These are phyloP conservation scores for Nyleta sp. DNA, from an alignment of 2,888 invertebrate species.

Conservation along the genomic window DNA sequence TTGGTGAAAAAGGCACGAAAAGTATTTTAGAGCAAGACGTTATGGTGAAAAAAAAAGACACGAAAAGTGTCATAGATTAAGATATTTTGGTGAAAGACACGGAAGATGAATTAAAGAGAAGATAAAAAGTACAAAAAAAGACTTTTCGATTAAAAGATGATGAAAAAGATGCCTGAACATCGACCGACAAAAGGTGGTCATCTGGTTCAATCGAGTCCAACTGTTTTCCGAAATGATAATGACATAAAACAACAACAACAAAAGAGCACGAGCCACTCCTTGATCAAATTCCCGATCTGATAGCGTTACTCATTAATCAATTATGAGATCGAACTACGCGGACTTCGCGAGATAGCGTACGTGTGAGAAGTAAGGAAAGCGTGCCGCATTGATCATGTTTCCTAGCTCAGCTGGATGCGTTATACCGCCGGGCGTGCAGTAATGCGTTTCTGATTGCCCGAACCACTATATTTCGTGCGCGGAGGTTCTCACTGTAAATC, in stretches of 20 bases:
- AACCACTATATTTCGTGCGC: slow-evolving; percentile 70
- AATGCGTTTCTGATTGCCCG: slow-evolving; percentile 81
- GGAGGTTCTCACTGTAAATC: slow-evolving; percentile 59
- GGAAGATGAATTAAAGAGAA: no score
- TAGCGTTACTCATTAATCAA: slow-evolving; percentile 49
- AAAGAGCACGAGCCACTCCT: slow-evolving; percentile 21
- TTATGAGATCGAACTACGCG: slow-evolving; percentile 40
- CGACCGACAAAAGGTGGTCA: no score
- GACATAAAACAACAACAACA: not conserved
- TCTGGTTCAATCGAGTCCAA: slow-evolving; percentile 20
- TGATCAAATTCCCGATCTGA: slow-evolving; percentile 37
- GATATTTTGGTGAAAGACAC: no score
- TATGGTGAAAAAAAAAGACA: no score
- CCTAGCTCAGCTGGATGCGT: slow-evolving; percentile 77
- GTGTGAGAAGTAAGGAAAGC: slow-evolving; percentile 49
- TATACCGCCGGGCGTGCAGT: slow-evolving; percentile 75
- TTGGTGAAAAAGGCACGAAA: no score
- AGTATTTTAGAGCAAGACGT: no score
- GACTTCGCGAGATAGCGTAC: slow-evolving; percentile 39
- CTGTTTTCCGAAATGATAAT: slow-evolving; percentile 28
- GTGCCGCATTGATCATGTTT: slow-evolving; percentile 70
- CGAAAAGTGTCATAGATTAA: no score
- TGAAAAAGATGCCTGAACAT: no score
- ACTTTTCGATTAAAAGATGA: no score
- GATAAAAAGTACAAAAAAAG: no score